Base-by-base conservation (phyloP, 1,140 invertebrate species). In the Calephelis nemesis region DNA sequence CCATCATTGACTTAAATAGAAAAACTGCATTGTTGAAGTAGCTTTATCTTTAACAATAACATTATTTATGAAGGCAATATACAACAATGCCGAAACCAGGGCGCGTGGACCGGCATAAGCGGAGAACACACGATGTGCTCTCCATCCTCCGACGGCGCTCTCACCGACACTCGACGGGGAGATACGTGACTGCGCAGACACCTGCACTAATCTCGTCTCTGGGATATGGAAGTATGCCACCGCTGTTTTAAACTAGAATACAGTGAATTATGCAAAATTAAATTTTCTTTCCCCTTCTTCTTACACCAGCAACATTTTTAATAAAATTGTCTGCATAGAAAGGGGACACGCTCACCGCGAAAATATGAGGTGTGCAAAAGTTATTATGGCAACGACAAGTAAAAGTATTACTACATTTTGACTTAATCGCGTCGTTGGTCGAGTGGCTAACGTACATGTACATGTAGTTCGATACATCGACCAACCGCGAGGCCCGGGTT, bases 131-230 rank as follows among this genome's bases (percentile, higher is more conserved):
- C 50, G 13, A 49, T 71, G 50, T 50, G 66, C 49, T 40, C 10
- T 58, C 60, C 72, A 72, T 58, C 68, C 65, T 73, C 65, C 63
- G 60, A 70, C 74, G 73, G 47, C 75, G 68, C 75, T 39, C 50
- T 66, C 70, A 67, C 63, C 64, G 74, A 73, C 81, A 84, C 84
- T 84, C 79, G 74, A 82, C 83, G 74, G 76, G 68, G 63, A 67
- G 71, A 70, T 83, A 88, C 84, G 83, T 88, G 84, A 87, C 84
- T 75, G 74, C 74, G 84, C 86, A 87, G 81, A 83, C 82, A 77
- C 73, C 72, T 72, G 72, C 83, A 80, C 73, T 83, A 87, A 85
- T 85, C 76, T 75, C 70, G 40, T 70, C 67, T 42, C 62, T 54
- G 10, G 52, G 10, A 54, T 54, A 54, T 39, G 52, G 19, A 54